Conservation (phyloP, 2,888 invertebrate genomes). For the Apodemia zela region DNA sequence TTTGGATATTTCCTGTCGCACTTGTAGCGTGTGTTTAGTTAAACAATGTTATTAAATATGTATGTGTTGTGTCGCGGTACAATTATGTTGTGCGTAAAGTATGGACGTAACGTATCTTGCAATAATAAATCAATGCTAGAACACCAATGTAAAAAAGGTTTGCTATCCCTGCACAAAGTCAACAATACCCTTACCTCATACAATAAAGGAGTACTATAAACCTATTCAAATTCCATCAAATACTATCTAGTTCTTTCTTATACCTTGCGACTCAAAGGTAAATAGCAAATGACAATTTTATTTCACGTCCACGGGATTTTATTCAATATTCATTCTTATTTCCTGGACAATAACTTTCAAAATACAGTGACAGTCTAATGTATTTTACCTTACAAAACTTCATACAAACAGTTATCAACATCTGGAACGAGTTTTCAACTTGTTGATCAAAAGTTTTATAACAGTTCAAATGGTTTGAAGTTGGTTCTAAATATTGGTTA, state of each 20-base stretch:
- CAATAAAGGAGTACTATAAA: neutral
- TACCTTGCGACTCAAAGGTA: neutral
- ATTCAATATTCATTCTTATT: neutral
- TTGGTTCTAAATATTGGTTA: neutral
- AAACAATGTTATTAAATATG: too few species aligned
- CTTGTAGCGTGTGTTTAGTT: too few species aligned
- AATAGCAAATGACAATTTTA: conserved; percentile 4
- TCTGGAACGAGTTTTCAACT: conserved; percentile 8
- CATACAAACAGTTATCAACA: conserved; percentile 3
- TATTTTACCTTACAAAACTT: neutral
- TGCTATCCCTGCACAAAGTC: neutral
- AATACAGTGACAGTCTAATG: neutral
- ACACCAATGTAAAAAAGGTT: neutral
- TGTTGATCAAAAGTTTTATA: conserved; percentile 8
- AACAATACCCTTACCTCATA: neutral
- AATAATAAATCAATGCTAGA: too few species aligned
- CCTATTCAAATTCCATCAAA: neutral
- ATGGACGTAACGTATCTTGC: too few species aligned
- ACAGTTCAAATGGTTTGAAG: conserved; percentile 3
- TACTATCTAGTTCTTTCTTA: neutral
- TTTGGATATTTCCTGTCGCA: too few species aligned
- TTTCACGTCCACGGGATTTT: neutral
- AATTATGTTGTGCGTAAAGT: too few species aligned
- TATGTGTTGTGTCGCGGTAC: too few species aligned
- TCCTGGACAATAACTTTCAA: neutral